Base-by-base conservation (phyloP, 2,113 vertebrate genomes). In the Gymnorhina tibicen region DNA sequence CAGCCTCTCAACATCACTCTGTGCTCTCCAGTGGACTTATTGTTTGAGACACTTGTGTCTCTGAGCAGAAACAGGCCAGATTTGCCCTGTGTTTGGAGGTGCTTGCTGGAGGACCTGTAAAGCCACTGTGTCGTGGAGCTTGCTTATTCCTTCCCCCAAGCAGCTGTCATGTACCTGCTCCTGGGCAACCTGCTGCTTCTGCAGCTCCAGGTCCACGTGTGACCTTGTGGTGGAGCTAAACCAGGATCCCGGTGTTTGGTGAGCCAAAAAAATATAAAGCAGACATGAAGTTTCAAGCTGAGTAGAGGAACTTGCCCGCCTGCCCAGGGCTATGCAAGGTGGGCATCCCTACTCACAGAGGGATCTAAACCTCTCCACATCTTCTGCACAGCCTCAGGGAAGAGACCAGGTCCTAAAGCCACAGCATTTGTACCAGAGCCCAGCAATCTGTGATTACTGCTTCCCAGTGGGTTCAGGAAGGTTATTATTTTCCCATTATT, bases 61-160 rank as follows among this genome's bases (percentile, higher is more conserved):
- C 64, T 2, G 4, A 41, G n/a, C 27, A 86, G 46, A 52, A 83
- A 19, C 17, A 62, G 13, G 11, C 3, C 20, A 78, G 33, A 33
- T 49, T 53, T 64, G 5, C n/a, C 24, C 37, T 0, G 0, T 64
- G 23, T 33, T 74, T 56, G 56, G 24, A 75, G 18, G 6, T 46
- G 11, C 49, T 89, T 74, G 6, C 63, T 88, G 50, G 13, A 83
- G 55, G 27, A 74, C 17, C 15, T 75, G 55, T 56, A 67, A 63
- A 84, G 14, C 13, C 39, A 8, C 18, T 16, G 32, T n/a, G 24
- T 13, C 41, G 58, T 1, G 8, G 42, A 88, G 9, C 13, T 50
- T n/a, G 14, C 16, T 59, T 21, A 7, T 39, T 50, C 21, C 32
- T 80, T 66, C 33, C 49, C 33, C 24, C 44, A 41, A 16, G 19